Evolutionary conservation across 2,113 vertebrate species (phyloP).

Genomic region (Mormyrus lacerda): DNA sequence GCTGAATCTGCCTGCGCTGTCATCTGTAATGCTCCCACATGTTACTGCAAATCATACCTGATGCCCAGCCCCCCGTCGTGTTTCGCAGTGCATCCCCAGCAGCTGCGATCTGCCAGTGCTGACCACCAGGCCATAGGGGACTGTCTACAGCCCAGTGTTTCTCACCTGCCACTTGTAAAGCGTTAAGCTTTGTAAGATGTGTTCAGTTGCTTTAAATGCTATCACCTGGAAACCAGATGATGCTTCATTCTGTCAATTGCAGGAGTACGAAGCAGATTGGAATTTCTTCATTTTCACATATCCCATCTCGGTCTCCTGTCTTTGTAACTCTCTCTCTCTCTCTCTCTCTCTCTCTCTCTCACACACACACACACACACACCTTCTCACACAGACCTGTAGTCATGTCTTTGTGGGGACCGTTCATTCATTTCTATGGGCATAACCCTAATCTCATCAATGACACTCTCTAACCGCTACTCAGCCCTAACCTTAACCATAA

Average conservation of each 20-base stretch:
- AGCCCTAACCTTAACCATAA: no score
- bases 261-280: not conserved
- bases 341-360: not conserved
- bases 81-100: not conserved
- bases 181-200: not conserved
- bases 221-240: not conserved
- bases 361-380: not conserved
- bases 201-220: not conserved
- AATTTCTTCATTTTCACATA: not conserved
- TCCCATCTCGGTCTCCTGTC: not conserved
- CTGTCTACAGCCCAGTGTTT: not conserved
- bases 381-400: not conserved
- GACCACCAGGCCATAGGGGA: not conserved
- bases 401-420: no score
- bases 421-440: no score
- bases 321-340: not conserved
- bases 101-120: not conserved
- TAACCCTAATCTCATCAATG: no score
- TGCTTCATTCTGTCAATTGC: not conserved
- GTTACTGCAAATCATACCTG: constrained; percentile 39
- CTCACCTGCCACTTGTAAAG: not conserved
- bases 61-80: constrained; percentile 24
- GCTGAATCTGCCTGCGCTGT: constrained; percentile 30
- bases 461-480: no score
- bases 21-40: constrained; percentile 33